Conservation (phyloP, 1,140 invertebrate species). For the Sminthurides bifidus region DNA sequence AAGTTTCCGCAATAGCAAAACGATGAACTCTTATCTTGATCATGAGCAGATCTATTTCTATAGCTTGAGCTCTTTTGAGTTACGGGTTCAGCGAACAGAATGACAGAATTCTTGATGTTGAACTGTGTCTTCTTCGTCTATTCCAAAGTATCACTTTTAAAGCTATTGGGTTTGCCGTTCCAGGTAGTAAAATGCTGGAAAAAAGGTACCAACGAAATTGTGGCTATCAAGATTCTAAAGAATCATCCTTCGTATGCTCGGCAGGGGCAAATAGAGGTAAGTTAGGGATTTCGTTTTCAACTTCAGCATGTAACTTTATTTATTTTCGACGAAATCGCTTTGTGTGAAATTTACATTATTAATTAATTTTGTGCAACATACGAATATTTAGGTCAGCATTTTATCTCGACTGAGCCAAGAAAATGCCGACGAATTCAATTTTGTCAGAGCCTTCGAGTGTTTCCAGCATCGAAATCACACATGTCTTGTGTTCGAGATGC, state of each 20-base stretch:
- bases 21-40: neutral
- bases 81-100: neutral
- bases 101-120: constrained; percentile 11
- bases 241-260: constrained; percentile 99
- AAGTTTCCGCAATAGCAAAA: neutral
- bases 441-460: constrained; percentile 98
- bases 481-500: constrained; percentile 98
- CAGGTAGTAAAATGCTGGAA: constrained; percentile 99
- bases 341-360: neutral
- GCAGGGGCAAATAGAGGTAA: constrained; percentile 98
- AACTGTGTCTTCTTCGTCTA: too few species aligned
- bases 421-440: constrained; percentile 99
- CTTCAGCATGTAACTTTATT: neutral
- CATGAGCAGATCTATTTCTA: neutral
- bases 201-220: constrained; percentile 98
- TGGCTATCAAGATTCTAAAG: constrained; percentile 99
- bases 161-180: too few species aligned
- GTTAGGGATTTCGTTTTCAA: too few species aligned
- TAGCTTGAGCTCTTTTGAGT: neutral
- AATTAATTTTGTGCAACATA: neutral
- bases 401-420: constrained; percentile 93
- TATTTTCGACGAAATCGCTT: neutral
- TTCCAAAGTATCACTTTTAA: too few species aligned
- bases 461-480: constrained; percentile 99
- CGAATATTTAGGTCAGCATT: constrained; percentile 68